Percentiles rank a stretch among this genome's conserved stretches.
phyloP scores from a whole-genome alignment of 2,888 invertebrate species.

The Acanthoscelides obtectus region DNA sequence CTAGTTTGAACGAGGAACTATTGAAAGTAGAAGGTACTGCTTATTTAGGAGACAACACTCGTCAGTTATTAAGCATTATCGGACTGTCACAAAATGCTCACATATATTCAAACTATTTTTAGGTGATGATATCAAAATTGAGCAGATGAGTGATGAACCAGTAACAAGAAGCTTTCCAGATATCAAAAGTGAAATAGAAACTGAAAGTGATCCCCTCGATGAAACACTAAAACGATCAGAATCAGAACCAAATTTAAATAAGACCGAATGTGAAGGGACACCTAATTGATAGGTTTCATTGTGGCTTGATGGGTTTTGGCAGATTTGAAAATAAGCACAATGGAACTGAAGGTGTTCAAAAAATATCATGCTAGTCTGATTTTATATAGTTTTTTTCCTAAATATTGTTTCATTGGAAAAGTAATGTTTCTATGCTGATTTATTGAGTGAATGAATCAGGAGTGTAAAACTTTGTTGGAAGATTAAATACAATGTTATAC shows the following conservation, averaged over 20 bases:
- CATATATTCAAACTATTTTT: not conserved
- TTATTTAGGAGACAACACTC: no score
- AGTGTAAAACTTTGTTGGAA: no score
- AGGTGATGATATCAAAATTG: conserved; percentile 41
- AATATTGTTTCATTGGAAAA: not conserved
- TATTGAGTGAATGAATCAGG: no score
- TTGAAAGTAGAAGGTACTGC: conserved; percentile 42
- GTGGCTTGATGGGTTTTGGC: not conserved
- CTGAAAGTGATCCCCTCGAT: conserved; percentile 37
- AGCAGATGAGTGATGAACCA: conserved; percentile 43
- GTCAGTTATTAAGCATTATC: no score
- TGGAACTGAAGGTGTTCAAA: not conserved
- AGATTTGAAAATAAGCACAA: not conserved
- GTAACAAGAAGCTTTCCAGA: conserved; percentile 61
- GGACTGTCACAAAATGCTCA: no score
- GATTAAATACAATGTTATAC: no score
- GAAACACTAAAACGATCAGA: conserved; percentile 55
- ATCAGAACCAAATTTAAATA: conserved; percentile 52
- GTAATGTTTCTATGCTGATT: not conserved
- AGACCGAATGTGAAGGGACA: conserved; percentile 17
- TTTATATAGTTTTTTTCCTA: not conserved
- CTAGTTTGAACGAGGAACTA: conserved; percentile 74
- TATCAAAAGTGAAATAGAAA: conserved; percentile 48
- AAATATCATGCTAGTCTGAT: not conserved
- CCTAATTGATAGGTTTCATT: conserved; percentile 6